phyloP scores from a whole-genome alignment of 2,113 vertebrate genomes.

The Chinchilla lanigera region DNA sequence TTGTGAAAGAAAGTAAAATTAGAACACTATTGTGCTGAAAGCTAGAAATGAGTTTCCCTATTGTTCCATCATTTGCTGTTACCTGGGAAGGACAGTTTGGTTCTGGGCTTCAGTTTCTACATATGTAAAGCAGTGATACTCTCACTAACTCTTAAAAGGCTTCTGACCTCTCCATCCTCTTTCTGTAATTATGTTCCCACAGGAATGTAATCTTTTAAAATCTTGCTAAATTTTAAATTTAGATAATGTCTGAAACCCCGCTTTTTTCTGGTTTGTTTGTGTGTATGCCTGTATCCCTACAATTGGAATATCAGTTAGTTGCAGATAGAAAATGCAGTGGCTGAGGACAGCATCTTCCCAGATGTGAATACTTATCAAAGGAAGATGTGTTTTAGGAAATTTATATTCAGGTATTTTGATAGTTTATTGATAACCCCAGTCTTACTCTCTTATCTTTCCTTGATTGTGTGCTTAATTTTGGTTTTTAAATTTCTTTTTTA shows the following conservation, averaged over 20 bases:
- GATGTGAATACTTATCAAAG: background rate
- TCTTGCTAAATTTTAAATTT: constrained; percentile 13
- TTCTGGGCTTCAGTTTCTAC: constrained; percentile 20
- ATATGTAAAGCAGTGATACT: background rate
- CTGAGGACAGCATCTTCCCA: background rate
- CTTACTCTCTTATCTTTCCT: background rate
- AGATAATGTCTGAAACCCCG: background rate
- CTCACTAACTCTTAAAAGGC: background rate
- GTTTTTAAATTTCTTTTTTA: background rate
- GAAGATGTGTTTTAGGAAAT: background rate
- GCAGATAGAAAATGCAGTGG: background rate
- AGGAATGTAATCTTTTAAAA: background rate
- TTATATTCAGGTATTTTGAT: background rate
- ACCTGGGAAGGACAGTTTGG: background rate
- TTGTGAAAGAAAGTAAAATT: constrained; percentile 25
- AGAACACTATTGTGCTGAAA: background rate
- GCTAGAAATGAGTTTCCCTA: background rate
- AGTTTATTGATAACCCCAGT: background rate
- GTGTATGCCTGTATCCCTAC: background rate
- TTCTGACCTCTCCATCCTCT: background rate
- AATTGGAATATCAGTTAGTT: background rate
- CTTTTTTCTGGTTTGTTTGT: constrained; percentile 26
- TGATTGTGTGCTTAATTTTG: background rate
- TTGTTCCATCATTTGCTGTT: background rate
- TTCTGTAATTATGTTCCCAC: background rate